Evolutionary conservation across 2,797 vertebrate genomes (phyloP), one percentile per base, ranked within the genome.

Genomic region (Clarias laeviceps): DNA sequence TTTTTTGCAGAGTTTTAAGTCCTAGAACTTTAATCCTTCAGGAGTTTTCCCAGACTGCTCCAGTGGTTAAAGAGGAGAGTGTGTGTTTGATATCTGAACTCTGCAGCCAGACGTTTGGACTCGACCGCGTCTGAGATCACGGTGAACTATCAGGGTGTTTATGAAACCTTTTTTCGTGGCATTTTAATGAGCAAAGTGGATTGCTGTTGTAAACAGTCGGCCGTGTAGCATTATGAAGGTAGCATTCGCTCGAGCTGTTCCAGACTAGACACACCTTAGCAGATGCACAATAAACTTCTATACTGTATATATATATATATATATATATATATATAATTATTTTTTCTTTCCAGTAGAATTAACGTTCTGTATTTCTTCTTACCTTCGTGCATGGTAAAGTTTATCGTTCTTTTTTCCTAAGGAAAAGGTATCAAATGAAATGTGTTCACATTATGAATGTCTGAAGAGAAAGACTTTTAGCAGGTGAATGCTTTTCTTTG

Each of bases 321-420:
- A 37, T 40, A 37, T 37, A 5, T n/a, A n/a, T n/a, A n/a, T n/a
- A n/a, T n/a, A n/a, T n/a, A n/a, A n/a, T n/a, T n/a, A n/a, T 68
- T 73, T 50, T 50, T 37, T 37, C 4, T 27, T 45, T 37, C 7
- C 64, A 29, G 34, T 54, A 57, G 24, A 34, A 24, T 84, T 66
- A 74, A 15, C 5, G 62, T 61, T 88, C 29, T 85, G 76, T 87
- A 84, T 87, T 86, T 81, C 85, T 80, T 89, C 85, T 88, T 95
- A 93, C 94, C 94, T 93, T 85, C 88, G 92, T 92, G 92, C 93
- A 94, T 94, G 94, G 94, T 94, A 93, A 94, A 79, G 90, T 93
- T 90, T 78, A 91, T 93, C 82, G 92, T 91, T 94, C 90, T 94
- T 95, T 95, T 82, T 95, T 94, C 93, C 94, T 94, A 94, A 93